Conservation (phyloP, 1,140 invertebrate genomes). For the Druon quercuslanigerum region DNA sequence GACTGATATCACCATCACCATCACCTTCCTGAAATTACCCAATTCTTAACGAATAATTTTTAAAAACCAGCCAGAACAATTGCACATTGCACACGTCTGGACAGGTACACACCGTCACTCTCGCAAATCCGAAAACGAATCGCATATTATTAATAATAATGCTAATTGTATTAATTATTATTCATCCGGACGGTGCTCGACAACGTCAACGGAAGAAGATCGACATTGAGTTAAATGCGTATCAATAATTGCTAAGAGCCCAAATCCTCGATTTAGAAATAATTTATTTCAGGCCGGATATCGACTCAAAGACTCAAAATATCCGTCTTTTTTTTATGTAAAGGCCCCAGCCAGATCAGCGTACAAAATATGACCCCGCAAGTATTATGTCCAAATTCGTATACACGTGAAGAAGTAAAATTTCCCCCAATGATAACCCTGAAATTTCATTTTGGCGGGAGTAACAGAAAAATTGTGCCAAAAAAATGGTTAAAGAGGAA, state of each 20-base stretch:
- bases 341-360: no score
- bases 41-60: background rate
- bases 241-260: background rate
- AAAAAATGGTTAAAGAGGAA: no score
- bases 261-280: no score
- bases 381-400: no score
- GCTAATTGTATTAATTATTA: background rate
- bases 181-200: background rate
- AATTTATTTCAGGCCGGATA: no score
- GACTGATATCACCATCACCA: conserved; percentile 25
- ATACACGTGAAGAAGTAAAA: no score
- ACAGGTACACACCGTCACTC: conserved; percentile 28
- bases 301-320: no score
- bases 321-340: no score
- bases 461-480: no score
- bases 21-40: conserved; percentile 6
- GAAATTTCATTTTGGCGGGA: no score
- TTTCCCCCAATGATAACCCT: no score
- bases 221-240: background rate
- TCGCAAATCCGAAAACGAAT: background rate
- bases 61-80: conserved; percentile 12
- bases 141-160: background rate
- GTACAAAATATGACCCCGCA: no score
- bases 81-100: background rate
- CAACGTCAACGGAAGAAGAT: conserved; percentile 5